Percentiles rank a stretch among this genome's conserved stretches.
These are phyloP conservation scores for Setipinna tenuifilis DNA, from an alignment of 2,797 vertebrate genomes.

Conservation along the genomic window DNA sequence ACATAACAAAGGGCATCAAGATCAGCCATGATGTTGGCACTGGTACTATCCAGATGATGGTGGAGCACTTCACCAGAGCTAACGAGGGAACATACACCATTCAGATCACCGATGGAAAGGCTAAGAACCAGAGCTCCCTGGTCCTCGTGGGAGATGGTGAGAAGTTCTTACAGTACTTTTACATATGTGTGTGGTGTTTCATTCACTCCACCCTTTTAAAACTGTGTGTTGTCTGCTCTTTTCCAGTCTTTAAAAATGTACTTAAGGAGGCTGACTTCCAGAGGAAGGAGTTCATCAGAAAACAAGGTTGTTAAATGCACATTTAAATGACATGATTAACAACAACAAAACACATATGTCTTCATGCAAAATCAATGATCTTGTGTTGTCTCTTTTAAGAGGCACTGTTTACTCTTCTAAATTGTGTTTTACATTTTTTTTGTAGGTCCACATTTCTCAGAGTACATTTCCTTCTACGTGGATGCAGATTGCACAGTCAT, in stretches of 20 bases:
- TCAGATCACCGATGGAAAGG: constrained; percentile 92
- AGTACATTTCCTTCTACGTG: constrained; percentile 87
- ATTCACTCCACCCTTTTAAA: too few relatives aligned
- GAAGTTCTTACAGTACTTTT: constrained; percentile 38
- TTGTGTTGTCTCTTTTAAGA: background rate
- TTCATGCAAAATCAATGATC: background rate
- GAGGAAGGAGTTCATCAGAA: constrained; percentile 91
- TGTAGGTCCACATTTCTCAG: constrained; percentile 91
- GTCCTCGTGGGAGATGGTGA: constrained; percentile 96
- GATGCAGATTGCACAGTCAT: constrained; percentile 89
- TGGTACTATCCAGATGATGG: constrained; percentile 92
- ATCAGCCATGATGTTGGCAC: constrained; percentile 85
- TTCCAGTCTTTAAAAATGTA: constrained; percentile 85
- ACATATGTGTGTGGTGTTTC: too few relatives aligned
- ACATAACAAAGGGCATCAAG: constrained; percentile 79
- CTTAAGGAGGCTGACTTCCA: constrained; percentile 92
- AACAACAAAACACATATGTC: too few relatives aligned
- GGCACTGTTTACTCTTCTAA: background rate
- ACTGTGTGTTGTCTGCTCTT: background rate
- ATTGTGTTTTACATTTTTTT: background rate
- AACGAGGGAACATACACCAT: constrained; percentile 96
- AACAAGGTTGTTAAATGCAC: constrained; percentile 82
- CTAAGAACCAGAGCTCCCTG: constrained; percentile 91
- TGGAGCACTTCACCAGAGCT: constrained; percentile 89
- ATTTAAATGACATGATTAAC: background rate